Conservation (phyloP, 2,888 invertebrate species). For the Phengaris alcon region DNA sequence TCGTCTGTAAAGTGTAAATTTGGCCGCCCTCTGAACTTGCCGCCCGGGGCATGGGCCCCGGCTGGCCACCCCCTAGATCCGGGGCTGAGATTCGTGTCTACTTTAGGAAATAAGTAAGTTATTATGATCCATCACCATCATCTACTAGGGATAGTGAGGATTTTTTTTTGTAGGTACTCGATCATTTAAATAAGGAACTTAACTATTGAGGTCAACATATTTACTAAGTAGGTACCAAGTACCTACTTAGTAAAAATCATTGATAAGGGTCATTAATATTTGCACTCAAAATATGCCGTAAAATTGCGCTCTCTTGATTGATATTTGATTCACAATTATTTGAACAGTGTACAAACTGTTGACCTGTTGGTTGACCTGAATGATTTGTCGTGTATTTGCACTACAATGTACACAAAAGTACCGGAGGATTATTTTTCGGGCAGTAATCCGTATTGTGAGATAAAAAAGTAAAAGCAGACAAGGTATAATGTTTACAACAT, state of each 20-base stretch:
- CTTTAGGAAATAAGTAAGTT: too few relatives aligned
- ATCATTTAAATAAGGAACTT: too few relatives aligned
- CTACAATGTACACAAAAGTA: neutral
- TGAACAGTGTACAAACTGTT: conserved; percentile 14
- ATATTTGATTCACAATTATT: conserved; percentile 11
- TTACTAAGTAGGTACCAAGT: too few relatives aligned
- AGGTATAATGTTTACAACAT: neutral
- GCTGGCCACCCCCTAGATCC: too few relatives aligned
- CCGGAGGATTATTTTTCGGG: conserved; percentile 8
- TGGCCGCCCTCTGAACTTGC: too few relatives aligned
- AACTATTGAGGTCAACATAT: too few relatives aligned
- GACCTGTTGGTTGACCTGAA: conserved; percentile 12
- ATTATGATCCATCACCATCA: too few relatives aligned
- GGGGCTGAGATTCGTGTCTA: too few relatives aligned
- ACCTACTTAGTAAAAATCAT: neutral
- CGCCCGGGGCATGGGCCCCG: too few relatives aligned
- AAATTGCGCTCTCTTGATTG: neutral
- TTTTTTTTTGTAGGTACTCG: too few relatives aligned
- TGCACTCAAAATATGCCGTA: neutral
- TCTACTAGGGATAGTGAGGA: too few relatives aligned
- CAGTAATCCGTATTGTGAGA: neutral
- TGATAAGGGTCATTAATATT: conserved; percentile 17
- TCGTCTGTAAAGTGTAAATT: too few relatives aligned
- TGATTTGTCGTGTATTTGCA: conserved; percentile 22
- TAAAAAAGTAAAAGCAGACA: neutral